Evolutionary conservation across 2,888 invertebrate genomes (phyloP), one percentile per base, ranked within the genome.

Genomic region (Sinotaia quadrata): DNA sequence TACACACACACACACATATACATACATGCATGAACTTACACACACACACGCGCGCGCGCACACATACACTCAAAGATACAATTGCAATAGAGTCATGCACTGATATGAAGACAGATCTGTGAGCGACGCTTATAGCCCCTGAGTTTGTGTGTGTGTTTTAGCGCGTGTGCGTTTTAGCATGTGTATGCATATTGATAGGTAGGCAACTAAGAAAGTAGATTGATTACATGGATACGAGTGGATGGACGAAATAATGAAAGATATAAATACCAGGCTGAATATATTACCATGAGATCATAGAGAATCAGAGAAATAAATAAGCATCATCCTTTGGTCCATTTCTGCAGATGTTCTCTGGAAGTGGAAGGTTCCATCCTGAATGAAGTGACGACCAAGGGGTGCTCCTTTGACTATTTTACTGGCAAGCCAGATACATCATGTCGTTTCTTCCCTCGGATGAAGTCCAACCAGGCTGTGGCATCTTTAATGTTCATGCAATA

Each of bases 401-500:
- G 75, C 56, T 33, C 68, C 10, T 73, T 75, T 60, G 69, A 75
- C 60, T 62, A 62, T 41, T 69, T 57, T 62, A 73, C 75, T n/a
- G 75, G 75, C 8, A 66, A 71, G 27, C 73, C 75, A 4, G 71
- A 69, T 29, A 60, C 61, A 21, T 59, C 69, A 27, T 75, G 75
- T 33, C 63, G 69, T 31, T 75, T 75, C 62, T 73, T 71, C 47
- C 75, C 75, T 10, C 49, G 68, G 29, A 75, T 75, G 68, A 73
- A 73, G 49, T 56, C 68, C 51, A 75, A 73, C 68, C 65, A 75
- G 47, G 75, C 71, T 0, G 66, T 58, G 8, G 61, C 73, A 1
- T 75, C 75, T 15, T 57, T 75, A 21, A 75, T 75, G 75, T 75
- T 75, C 44, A 73, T 75, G 75, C 75, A 75, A 62, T 75, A 75